Percentiles rank a stretch among this genome's conserved stretches.
Evolutionary conservation across 1,140 invertebrate species (phyloP).

Genomic region (Scaptodrosophila lebanonensis): DNA sequence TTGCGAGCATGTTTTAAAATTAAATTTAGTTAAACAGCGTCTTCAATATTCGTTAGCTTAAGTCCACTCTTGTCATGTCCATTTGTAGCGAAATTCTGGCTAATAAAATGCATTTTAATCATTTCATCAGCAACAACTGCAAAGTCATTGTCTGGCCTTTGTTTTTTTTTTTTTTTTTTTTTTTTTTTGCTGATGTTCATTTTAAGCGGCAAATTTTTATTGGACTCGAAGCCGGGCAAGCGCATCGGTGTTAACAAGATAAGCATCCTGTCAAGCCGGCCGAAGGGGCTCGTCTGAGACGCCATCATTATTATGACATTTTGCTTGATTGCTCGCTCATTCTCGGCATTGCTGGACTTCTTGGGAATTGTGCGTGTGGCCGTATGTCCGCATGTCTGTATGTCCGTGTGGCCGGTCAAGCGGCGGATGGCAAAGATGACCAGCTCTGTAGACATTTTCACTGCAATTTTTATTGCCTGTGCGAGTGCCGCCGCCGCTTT

Average conservation of each 20-base stretch:
- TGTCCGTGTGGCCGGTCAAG: slow-evolving; percentile 23
- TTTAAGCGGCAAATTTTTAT: slow-evolving; percentile 1
- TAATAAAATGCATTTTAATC: slow-evolving; percentile 61
- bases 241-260: slow-evolving; percentile 66
- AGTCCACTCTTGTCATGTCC: too few species aligned
- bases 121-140: slow-evolving; percentile 29
- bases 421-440: slow-evolving; percentile 4
- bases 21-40: too few species aligned
- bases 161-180: too few species aligned
- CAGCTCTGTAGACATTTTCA: slow-evolving; percentile 29
- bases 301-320: slow-evolving; percentile 76
- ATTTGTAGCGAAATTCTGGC: slow-evolving; percentile 44
- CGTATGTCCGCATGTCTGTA: slow-evolving; percentile 28
- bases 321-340: slow-evolving; percentile 57
- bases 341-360: slow-evolving; percentile 49
- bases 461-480: slow-evolving; percentile 57
- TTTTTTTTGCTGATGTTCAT: too few species aligned
- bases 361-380: slow-evolving; percentile 66
- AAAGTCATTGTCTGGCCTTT: background rate
- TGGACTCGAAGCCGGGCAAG: slow-evolving; percentile 32
- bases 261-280: slow-evolving; percentile 53
- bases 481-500: background rate
- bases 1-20: too few species aligned
- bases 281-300: slow-evolving; percentile 30
- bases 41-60: too few species aligned